A percentile compares a stretch with the other conserved stretches of the same genome.
phyloP scores from a whole-genome alignment of 2,888 invertebrate genomes.

The Amblyjoppa proteus region DNA sequence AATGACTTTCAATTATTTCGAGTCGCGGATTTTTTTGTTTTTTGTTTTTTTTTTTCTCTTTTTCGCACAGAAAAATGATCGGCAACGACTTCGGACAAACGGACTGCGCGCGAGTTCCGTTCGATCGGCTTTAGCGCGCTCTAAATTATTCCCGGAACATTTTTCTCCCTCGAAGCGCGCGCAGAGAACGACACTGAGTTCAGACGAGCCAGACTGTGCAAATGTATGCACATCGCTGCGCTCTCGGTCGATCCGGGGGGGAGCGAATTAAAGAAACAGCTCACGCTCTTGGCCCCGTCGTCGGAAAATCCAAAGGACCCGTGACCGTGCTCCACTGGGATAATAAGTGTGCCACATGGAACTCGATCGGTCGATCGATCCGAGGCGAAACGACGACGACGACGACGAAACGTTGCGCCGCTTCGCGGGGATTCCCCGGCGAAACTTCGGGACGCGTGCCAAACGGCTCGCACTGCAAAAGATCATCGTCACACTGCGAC shows the following conservation, averaged over 20 bases:
- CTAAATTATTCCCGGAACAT: conserved; percentile 14
- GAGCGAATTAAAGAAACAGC: conserved; percentile 53
- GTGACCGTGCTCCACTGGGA: conserved; percentile 3
- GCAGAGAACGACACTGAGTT: conserved; percentile 14
- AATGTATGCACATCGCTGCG: too few relatives aligned
- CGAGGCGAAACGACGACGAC: conserved; percentile 20
- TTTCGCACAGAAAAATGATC: too few relatives aligned
- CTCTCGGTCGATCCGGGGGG: neutral
- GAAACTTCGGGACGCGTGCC: conserved; percentile 53
- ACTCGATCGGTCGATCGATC: conserved; percentile 58
- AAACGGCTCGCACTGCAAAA: conserved; percentile 28
- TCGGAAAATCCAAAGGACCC: conserved; percentile 46
- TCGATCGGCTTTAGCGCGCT: conserved; percentile 23
- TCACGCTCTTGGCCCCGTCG: conserved; percentile 62
- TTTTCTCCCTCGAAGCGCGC: conserved; percentile 14
- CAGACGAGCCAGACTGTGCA: neutral
- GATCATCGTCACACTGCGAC: neutral
- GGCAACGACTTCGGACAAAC: neutral
- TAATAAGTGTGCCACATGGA: conserved; percentile 52
- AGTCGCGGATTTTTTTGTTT: too few relatives aligned
- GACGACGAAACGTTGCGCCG: conserved; percentile 1
- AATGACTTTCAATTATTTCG: too few relatives aligned
- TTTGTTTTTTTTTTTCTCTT: too few relatives aligned
- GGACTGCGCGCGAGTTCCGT: neutral
- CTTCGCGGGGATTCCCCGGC: conserved; percentile 21